Evolutionary conservation across 92 coral and sea anemone genomes (phyloP).

Genomic region (Phenganax subtilis): DNA sequence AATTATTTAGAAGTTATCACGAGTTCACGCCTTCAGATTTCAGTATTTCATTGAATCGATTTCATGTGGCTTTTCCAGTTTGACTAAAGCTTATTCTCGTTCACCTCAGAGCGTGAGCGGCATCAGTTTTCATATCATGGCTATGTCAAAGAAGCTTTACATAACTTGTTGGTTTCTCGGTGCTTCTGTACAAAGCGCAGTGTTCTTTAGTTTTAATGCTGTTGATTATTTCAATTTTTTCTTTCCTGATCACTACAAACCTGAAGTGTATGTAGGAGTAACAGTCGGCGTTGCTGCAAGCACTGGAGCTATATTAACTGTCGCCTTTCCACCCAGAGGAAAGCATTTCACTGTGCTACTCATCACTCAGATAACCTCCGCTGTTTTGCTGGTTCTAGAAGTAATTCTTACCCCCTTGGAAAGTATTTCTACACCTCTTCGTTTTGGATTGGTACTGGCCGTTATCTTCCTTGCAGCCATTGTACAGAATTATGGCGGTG

Average conservation of each 20-base stretch:
- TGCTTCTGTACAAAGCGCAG: constrained; percentile 83
- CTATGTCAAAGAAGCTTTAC: constrained; percentile 61
- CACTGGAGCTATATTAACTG: constrained; percentile 67
- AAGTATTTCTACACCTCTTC: constrained; percentile 45
- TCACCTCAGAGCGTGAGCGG: neutral
- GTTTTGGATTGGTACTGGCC: constrained; percentile 63
- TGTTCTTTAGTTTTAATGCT: constrained; percentile 73
- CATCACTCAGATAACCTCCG: constrained; percentile 58
- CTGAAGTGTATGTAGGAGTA: constrained; percentile 75
- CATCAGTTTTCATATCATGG: constrained; percentile 36
- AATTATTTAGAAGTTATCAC: neutral
- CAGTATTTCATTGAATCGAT: neutral
- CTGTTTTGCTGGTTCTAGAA: constrained; percentile 58
- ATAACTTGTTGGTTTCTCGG: constrained; percentile 85
- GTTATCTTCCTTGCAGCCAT: constrained; percentile 70
- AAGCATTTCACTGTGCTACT: constrained; percentile 54
- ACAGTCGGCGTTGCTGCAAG: constrained; percentile 76
- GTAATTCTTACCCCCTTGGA: constrained; percentile 63
- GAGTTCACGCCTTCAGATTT: neutral
- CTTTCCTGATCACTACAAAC: constrained; percentile 74
- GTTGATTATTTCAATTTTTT: constrained; percentile 83
- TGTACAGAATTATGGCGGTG: constrained; percentile 75
- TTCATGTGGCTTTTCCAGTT: neutral
- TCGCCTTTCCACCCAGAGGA: constrained; percentile 54
- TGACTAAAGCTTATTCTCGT: neutral